Evolutionary conservation across 1,140 invertebrate genomes (phyloP).

Genomic region (Steinernema khuongi): DNA sequence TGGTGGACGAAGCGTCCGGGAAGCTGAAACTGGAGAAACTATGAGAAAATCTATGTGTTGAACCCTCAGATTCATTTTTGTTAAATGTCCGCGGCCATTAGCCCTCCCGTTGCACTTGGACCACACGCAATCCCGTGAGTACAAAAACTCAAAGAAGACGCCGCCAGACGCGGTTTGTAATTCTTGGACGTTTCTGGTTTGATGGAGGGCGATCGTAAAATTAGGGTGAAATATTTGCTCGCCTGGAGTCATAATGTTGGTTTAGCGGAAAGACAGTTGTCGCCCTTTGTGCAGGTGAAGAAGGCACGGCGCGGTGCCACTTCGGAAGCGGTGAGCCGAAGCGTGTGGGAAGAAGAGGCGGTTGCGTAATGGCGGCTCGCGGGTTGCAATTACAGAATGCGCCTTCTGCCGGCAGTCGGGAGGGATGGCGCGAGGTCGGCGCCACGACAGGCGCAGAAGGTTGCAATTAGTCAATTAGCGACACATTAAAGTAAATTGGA

Average conservation of each 20-base stretch:
- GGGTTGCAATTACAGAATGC: neutral
- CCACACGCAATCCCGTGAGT: neutral
- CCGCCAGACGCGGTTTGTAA: constrained; percentile 3
- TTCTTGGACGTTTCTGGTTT: constrained; percentile 5
- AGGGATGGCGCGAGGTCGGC: constrained; percentile 8
- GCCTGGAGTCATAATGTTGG: constrained; percentile 8
- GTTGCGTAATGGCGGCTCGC: constrained; percentile 5
- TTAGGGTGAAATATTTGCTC: constrained; percentile 13
- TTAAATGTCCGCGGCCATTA: neutral
- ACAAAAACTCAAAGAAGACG: constrained; percentile 3
- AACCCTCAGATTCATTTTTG: neutral
- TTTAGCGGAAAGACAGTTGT: neutral
- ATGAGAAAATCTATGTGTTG: neutral
- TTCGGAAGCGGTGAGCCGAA: neutral
- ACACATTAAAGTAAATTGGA: constrained; percentile 14
- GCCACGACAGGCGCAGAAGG: neutral
- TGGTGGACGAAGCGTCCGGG: neutral
- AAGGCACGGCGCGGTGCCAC: neutral
- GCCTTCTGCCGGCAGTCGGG: constrained; percentile 3
- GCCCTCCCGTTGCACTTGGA: neutral
- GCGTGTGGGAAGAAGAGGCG: neutral
- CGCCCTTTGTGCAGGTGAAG: neutral
- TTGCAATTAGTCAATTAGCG: constrained; percentile 15
- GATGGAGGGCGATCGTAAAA: constrained; percentile 6
- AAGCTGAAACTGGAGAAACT: neutral